Conservation (phyloP, 1,140 invertebrate genomes). For the Drosophila yakuba region DNA sequence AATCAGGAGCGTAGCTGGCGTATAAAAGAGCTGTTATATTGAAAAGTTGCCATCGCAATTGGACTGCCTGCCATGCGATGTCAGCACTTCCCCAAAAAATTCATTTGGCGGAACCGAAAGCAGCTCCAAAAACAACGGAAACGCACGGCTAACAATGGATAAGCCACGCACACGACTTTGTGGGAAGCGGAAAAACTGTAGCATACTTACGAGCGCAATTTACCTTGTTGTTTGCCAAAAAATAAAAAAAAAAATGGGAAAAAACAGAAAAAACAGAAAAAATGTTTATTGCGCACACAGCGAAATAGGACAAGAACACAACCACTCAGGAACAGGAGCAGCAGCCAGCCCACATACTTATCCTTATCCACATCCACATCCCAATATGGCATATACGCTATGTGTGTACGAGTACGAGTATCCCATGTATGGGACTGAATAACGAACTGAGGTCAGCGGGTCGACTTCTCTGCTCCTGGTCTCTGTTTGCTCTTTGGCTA, state of each 20-base stretch:
- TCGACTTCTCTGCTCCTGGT: constrained; percentile 20
- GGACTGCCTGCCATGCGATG: constrained; percentile 33
- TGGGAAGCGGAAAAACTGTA: constrained; percentile 54
- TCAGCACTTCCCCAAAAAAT: constrained; percentile 74
- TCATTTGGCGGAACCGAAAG: constrained; percentile 63
- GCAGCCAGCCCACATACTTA: constrained; percentile 17
- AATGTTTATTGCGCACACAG: constrained; percentile 69
- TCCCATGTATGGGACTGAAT: constrained; percentile 25
- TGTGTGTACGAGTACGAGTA: neutral
- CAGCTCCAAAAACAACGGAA: constrained; percentile 63
- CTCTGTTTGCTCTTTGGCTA: constrained; percentile 60
- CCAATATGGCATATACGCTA: constrained; percentile 3
- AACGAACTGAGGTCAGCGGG: constrained; percentile 71
- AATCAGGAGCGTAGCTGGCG: constrained; percentile 56
- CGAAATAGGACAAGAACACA: constrained; percentile 42
- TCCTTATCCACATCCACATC: constrained; percentile 1
- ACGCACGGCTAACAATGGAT: constrained; percentile 41
- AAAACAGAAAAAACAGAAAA: neutral
- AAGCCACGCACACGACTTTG: constrained; percentile 9
- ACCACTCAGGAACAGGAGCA: constrained; percentile 18
- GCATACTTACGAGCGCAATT: constrained; percentile 71
- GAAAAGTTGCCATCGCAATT: constrained; percentile 48
- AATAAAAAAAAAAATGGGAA: constrained; percentile 15
- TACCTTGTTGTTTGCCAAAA: constrained; percentile 67
- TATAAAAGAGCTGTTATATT: constrained; percentile 63